Evolutionary conservation across 2,113 vertebrate species (phyloP).

Genomic region (Todiramphus saurophagus): DNA sequence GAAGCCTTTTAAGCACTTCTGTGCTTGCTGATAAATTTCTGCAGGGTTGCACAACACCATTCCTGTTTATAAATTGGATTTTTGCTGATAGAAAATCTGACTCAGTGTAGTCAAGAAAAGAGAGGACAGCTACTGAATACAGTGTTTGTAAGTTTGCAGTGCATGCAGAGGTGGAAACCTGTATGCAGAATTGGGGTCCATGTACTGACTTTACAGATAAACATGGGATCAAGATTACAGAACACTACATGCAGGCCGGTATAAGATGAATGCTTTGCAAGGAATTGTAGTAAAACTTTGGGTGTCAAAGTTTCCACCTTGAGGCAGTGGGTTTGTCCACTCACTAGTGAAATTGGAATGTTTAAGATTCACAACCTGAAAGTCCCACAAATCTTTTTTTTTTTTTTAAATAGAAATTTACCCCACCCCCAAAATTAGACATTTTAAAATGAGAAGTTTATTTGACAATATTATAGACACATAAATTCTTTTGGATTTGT

Average conservation of each 20-base stretch:
- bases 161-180: not conserved
- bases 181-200: not conserved
- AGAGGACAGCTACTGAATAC: not conserved
- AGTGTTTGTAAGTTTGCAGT: conserved; percentile 40
- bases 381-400: not conserved
- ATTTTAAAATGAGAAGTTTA: not conserved
- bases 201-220: conserved; percentile 28
- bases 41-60: not conserved
- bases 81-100: not conserved
- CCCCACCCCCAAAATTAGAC: too few relatives aligned
- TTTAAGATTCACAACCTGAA: not conserved
- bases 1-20: not conserved
- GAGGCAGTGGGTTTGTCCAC: not conserved
- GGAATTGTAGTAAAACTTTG: not conserved
- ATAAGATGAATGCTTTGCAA: not conserved
- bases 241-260: not conserved
- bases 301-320: not conserved
- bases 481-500: not conserved
- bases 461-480: not conserved
- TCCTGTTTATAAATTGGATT: not conserved
- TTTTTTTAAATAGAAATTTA: not conserved
- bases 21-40: not conserved
- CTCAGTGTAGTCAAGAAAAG: not conserved
- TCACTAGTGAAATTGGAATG: not conserved
- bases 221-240: not conserved